phyloP scores from a whole-genome alignment of 30 jellyfish, hydroid and myxozoan species.

The Clytia hemisphaerica region DNA sequence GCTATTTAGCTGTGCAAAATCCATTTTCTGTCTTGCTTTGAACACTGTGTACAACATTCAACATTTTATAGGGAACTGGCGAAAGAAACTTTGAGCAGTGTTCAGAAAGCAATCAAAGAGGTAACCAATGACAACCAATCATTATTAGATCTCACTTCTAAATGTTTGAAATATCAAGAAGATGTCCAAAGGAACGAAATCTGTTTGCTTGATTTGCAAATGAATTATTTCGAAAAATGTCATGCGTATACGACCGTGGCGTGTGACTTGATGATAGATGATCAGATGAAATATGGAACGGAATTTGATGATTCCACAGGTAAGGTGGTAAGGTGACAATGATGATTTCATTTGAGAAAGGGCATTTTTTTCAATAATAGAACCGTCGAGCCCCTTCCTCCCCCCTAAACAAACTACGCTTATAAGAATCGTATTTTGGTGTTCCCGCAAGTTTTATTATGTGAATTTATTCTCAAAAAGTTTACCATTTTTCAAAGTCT shows the following conservation, averaged over 20 bases:
- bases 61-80: constrained; percentile 57
- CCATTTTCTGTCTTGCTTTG: too few relatives aligned
- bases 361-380: background rate
- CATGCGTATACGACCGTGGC: constrained; percentile 11
- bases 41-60: background rate
- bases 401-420: too few relatives aligned
- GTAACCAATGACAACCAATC: background rate
- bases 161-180: constrained; percentile 40
- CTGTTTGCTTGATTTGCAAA: constrained; percentile 41
- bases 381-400: too few relatives aligned
- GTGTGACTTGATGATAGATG: constrained; percentile 67
- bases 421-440: too few relatives aligned
- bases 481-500: too few relatives aligned
- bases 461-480: too few relatives aligned
- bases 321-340: background rate
- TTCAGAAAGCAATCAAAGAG: constrained; percentile 1
- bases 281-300: constrained; percentile 51
- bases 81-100: constrained; percentile 20
- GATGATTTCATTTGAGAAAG: background rate
- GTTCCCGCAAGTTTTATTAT: too few relatives aligned
- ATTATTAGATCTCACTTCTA: constrained; percentile 16
- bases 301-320: constrained; percentile 48
- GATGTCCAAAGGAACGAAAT: constrained; percentile 40
- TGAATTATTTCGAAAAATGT: constrained; percentile 36
- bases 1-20: too few relatives aligned